Evolutionary conservation across 1,140 invertebrate genomes (phyloP).

Genomic region (Rhizoglyphus robini): DNA sequence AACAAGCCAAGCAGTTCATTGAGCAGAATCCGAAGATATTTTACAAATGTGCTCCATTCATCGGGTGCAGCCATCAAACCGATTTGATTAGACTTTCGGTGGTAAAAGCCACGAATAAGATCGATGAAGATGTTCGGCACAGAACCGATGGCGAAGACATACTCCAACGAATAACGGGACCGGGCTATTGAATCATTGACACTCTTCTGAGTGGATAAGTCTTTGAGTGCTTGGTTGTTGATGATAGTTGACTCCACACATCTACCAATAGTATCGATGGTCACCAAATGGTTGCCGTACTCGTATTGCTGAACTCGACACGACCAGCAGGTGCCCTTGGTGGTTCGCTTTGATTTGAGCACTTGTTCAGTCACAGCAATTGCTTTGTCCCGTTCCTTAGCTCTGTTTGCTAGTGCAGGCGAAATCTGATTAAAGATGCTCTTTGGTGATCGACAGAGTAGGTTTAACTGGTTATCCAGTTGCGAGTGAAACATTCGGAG

Average conservation of each 20-base stretch:
- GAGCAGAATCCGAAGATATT: not conserved
- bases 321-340: not conserved
- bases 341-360: not conserved
- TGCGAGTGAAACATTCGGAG: not conserved
- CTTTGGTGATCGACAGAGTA: not conserved
- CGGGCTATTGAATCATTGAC: not conserved
- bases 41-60: not conserved
- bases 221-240: not conserved
- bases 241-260: conserved; percentile 8
- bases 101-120: not conserved
- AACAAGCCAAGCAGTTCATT: conserved; percentile 25
- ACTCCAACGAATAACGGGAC: conserved; percentile 9
- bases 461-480: not conserved
- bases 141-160: conserved; percentile 2
- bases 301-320: conserved; percentile 10
- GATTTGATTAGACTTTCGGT: not conserved
- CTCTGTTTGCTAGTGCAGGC: not conserved
- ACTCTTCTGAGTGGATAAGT: not conserved
- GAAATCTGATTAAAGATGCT: not conserved
- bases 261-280: conserved; percentile 7
- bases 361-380: not conserved
- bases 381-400: not conserved
- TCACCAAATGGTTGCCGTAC: conserved; percentile 5
- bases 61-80: not conserved
- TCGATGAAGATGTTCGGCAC: conserved; percentile 11